Evolutionary conservation across 1,140 invertebrate species (phyloP).

Genomic region (Akabosia matsudoensis): DNA sequence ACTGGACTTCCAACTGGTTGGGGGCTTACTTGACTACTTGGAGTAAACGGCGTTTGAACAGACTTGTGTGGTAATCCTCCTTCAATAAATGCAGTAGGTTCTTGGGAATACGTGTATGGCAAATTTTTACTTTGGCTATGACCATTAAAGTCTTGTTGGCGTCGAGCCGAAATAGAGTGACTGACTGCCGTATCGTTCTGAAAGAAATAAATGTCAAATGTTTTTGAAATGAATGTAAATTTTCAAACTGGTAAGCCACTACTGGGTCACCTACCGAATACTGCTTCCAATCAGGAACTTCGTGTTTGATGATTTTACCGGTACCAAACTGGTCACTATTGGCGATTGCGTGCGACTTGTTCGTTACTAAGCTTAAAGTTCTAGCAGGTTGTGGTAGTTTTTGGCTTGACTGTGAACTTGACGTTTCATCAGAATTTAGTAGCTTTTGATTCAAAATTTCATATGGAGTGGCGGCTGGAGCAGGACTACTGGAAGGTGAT

Average conservation of each 20-base stretch:
- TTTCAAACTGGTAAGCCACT: too few relatives aligned
- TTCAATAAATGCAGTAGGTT: not conserved
- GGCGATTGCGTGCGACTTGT: not conserved
- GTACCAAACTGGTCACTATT: not conserved
- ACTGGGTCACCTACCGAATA: too few relatives aligned
- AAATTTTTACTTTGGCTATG: not conserved
- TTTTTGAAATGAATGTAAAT: too few relatives aligned
- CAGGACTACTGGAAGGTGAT: too few relatives aligned
- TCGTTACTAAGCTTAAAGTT: too few relatives aligned
- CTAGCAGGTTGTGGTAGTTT: too few relatives aligned
- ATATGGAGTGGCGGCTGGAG: too few relatives aligned
- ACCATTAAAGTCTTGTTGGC: not conserved
- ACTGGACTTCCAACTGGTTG: not conserved
- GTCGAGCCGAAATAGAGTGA: not conserved
- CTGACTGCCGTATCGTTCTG: slow-evolving; percentile 7
- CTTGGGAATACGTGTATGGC: not conserved
- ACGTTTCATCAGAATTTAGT: too few relatives aligned
- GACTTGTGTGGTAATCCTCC: not conserved
- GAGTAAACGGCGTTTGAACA: not conserved
- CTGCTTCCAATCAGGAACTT: not conserved
- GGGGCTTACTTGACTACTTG: not conserved
- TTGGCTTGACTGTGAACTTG: too few relatives aligned
- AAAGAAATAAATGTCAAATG: too few relatives aligned
- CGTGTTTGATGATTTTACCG: not conserved
- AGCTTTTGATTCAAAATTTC: too few relatives aligned